phyloP scores from a whole-genome alignment of 2,113 vertebrate species.

The Lucifuga dentata region DNA sequence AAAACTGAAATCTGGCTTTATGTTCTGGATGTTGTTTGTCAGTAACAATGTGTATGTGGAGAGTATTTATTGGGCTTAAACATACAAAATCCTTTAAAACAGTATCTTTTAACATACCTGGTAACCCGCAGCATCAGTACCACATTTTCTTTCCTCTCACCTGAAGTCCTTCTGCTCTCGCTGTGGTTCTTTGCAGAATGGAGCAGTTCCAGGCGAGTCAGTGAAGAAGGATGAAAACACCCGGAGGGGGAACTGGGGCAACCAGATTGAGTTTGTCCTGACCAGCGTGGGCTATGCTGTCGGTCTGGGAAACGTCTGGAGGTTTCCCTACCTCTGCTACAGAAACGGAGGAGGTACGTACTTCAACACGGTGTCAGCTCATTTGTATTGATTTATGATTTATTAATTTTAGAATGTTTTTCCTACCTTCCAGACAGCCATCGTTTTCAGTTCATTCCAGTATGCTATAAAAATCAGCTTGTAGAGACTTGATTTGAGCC shows the following conservation, averaged over 20 bases:
- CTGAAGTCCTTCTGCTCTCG: conserved; percentile 34
- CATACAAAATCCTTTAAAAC: too few species aligned
- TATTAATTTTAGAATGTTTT: too few species aligned
- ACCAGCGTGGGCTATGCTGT: conserved; percentile 99
- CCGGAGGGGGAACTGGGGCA: conserved; percentile 97
- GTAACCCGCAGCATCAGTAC: too few species aligned
- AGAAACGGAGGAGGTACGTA: conserved; percentile 95
- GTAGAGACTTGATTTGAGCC: too few species aligned
- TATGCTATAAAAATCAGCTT: too few species aligned
- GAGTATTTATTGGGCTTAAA: too few species aligned
- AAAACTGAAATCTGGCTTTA: too few species aligned
- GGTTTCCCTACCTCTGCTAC: conserved; percentile 99
- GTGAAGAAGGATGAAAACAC: conserved; percentile 93
- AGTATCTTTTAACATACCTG: too few species aligned
- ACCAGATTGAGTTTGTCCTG: conserved; percentile 99
- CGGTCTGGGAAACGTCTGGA: conserved; percentile 98
- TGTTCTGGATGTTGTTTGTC: too few species aligned
- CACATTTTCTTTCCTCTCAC: conserved; percentile 21
- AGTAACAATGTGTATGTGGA: too few species aligned
- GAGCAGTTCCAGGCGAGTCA: conserved; percentile 94
- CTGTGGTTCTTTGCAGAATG: conserved; percentile 86
- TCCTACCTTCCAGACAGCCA: too few species aligned
- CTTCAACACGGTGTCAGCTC: not conserved
- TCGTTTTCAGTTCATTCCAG: too few species aligned
- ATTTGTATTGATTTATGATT: not conserved